phyloP scores from a whole-genome alignment of 2,888 invertebrate species.

The Minunthozetes semirufus region DNA sequence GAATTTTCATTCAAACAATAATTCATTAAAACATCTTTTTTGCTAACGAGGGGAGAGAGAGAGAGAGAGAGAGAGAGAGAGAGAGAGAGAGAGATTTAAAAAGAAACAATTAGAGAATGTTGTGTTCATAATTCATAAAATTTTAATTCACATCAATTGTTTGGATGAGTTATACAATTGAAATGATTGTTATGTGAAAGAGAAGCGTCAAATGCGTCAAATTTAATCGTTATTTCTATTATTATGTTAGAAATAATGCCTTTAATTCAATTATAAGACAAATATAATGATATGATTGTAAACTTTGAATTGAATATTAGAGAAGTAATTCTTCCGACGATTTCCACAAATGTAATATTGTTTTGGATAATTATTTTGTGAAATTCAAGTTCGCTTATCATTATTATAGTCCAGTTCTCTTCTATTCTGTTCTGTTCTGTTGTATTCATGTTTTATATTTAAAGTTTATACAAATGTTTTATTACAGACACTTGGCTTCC shows the following conservation, averaged over 20 bases:
- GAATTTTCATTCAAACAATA: too few relatives aligned
- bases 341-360: not conserved
- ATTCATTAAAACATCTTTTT: too few relatives aligned
- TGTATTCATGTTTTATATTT: not conserved
- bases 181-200: too few relatives aligned
- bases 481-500: conserved; percentile 17
- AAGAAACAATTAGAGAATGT: too few relatives aligned
- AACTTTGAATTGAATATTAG: not conserved
- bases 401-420: too few relatives aligned
- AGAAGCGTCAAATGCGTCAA: conserved; percentile 2
- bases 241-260: not conserved
- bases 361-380: not conserved
- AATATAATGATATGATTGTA: conserved; percentile 10
- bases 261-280: conserved; percentile 10
- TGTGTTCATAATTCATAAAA: too few relatives aligned
- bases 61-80: too few relatives aligned
- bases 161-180: too few relatives aligned
- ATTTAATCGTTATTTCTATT: not conserved
- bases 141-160: too few relatives aligned
- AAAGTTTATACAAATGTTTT: not conserved
- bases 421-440: conserved; percentile 17
- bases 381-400: conserved; percentile 18
- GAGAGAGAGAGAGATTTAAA: too few relatives aligned
- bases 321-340: not conserved
- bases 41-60: too few relatives aligned